phyloP scores from a whole-genome alignment of 2,888 invertebrate genomes.

The Smittia aterrima region DNA sequence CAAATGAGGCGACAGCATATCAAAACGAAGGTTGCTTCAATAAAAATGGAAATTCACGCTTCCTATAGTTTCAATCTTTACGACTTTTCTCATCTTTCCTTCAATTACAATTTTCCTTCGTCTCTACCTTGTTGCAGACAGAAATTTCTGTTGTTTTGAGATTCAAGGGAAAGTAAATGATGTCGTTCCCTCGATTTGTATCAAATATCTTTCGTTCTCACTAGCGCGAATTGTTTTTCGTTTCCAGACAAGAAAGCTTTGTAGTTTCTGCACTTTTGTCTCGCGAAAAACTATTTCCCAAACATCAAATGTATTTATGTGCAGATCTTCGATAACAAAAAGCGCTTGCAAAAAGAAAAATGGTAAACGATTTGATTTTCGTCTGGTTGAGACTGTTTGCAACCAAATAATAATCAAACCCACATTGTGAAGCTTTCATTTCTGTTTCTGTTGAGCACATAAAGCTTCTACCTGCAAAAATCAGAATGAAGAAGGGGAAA shows the following conservation, averaged over 20 bases:
- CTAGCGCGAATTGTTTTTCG: neutral
- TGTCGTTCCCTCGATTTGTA: neutral
- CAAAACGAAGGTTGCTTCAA: too few relatives aligned
- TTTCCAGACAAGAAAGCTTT: neutral
- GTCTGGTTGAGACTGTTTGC: neutral
- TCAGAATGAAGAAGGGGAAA: neutral
- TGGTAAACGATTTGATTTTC: neutral
- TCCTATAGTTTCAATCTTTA: too few relatives aligned
- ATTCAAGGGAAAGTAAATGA: neutral
- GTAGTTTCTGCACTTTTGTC: neutral
- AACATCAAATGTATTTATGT: conserved; percentile 3
- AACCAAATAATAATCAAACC: neutral
- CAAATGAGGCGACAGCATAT: too few relatives aligned
- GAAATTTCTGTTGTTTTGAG: too few relatives aligned
- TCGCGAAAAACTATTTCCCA: conserved; percentile 9
- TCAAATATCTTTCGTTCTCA: neutral
- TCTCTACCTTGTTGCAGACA: too few relatives aligned
- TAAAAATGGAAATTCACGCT: too few relatives aligned
- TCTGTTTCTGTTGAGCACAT: neutral
- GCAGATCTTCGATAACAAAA: conserved; percentile 4
- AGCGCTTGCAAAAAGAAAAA: neutral
- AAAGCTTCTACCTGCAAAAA: neutral
- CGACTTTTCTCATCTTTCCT: too few relatives aligned
- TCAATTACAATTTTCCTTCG: too few relatives aligned
- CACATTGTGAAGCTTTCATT: neutral